Percentiles rank a stretch among this genome's conserved stretches.
Conservation (phyloP, 2,113 vertebrate genomes). For the Otus sunia region DNA sequence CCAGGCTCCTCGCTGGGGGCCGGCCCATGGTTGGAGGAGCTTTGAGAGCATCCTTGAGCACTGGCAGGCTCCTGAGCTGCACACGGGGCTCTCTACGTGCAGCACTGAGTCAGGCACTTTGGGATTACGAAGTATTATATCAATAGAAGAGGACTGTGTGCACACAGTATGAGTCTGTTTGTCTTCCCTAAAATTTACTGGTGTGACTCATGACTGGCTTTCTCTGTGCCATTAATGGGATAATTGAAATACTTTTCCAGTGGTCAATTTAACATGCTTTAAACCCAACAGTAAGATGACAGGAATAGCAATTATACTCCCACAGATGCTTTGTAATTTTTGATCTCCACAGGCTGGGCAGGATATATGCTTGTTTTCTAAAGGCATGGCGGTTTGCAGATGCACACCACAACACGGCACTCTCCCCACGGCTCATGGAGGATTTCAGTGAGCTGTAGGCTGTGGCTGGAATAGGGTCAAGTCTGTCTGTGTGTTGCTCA, state of each 20-base stretch:
- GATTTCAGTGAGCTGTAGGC: not conserved
- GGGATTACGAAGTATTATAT: conserved; percentile 5
- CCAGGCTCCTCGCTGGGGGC: not conserved
- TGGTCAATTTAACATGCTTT: conserved; percentile 48
- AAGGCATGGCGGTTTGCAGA: not conserved
- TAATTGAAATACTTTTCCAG: conserved; percentile 39
- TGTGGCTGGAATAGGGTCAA: not conserved
- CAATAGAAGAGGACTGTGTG: conserved; percentile 46
- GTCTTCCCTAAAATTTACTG: conserved; percentile 54
- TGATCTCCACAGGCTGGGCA: not conserved
- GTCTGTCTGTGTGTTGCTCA: not conserved
- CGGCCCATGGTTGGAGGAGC: fast-evolving
- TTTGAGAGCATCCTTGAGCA: not conserved
- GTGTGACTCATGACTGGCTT: conserved; percentile 38
- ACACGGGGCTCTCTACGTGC: fast-evolving
- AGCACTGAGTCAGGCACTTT: not conserved
- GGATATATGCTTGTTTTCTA: not conserved
- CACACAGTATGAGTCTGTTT: conserved; percentile 37
- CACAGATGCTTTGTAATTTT: not conserved
- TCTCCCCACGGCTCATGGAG: not conserved
- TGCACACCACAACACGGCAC: not conserved
- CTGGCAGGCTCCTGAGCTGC: not conserved
- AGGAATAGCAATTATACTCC: conserved; percentile 27
- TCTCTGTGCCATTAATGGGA: not conserved
- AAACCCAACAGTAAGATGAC: not conserved